These are phyloP conservation scores for Planococcus citri DNA, from an alignment of 1,140 invertebrate species.

Conservation along the genomic window DNA sequence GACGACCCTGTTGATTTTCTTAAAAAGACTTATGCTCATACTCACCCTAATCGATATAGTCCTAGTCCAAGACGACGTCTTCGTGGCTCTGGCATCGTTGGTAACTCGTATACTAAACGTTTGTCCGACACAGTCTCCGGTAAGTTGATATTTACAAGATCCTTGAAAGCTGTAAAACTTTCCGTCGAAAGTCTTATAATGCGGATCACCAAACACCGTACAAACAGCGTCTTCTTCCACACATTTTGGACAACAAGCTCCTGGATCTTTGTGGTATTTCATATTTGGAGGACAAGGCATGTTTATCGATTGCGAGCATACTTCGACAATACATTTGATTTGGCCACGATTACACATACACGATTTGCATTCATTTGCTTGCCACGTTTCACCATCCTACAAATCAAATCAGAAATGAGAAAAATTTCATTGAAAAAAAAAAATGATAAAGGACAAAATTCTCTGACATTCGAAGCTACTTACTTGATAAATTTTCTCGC, in stretches of 20 bases:
- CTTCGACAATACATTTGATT: constrained; percentile 62
- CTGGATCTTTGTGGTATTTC: constrained; percentile 50
- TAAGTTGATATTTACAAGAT: constrained; percentile 77
- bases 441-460: neutral
- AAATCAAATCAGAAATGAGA: constrained; percentile 30
- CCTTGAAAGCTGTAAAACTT: constrained; percentile 83
- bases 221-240: constrained; percentile 76
- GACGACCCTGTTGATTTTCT: no score
- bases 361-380: constrained; percentile 69
- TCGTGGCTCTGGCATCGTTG: constrained; percentile 66
- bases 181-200: constrained; percentile 87
- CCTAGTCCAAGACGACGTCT: constrained; percentile 73
- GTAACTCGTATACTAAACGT: constrained; percentile 78
- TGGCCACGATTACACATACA: constrained; percentile 68
- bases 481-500: constrained; percentile 51
- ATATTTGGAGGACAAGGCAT: constrained; percentile 58
- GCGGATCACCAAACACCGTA: constrained; percentile 83
- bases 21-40: no score
- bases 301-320: constrained; percentile 45
- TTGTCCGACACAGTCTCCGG: constrained; percentile 61
- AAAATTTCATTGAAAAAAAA: constrained; percentile 1
- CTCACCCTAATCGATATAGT: constrained; percentile 62
- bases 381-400: constrained; percentile 76
- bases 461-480: constrained; percentile 32
- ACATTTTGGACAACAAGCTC: constrained; percentile 76